A percentile compares a stretch with the other conserved stretches of the same genome.
phyloP scores from a whole-genome alignment of 2,797 vertebrate genomes.

The Cossypha dichroa region DNA sequence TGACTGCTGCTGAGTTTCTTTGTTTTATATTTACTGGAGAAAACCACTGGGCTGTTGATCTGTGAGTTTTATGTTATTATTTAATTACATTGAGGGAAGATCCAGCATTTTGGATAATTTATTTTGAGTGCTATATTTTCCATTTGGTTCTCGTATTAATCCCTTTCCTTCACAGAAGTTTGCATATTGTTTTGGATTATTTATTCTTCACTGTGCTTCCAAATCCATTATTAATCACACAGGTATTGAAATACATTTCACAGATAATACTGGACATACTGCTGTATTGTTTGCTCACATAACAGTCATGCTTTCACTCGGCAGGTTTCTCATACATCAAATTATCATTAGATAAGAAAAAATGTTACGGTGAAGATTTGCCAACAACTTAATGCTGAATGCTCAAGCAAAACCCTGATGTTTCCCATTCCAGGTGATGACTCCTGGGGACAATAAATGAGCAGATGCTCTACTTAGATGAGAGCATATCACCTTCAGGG shows the following conservation, averaged over 20 bases:
- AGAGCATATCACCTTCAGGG: conserved; percentile 62
- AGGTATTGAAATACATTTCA: conserved; percentile 68
- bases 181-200: conserved; percentile 60
- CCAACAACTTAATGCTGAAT: conserved; percentile 56
- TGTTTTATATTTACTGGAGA: conserved; percentile 50
- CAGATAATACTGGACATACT: conserved; percentile 65
- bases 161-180: conserved; percentile 39
- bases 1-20: not conserved
- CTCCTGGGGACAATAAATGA: conserved; percentile 63
- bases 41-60: conserved; percentile 43
- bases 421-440: conserved; percentile 65
- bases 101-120: conserved; percentile 27
- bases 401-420: conserved; percentile 41
- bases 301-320: conserved; percentile 45
- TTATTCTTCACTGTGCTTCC: conserved; percentile 56
- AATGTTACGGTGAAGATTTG: conserved; percentile 40
- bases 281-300: conserved; percentile 55
- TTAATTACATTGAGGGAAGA: conserved; percentile 37
- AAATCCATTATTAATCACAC: conserved; percentile 67
- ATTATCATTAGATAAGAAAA: conserved; percentile 70
- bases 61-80: conserved; percentile 53
- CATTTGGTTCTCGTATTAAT: conserved; percentile 15
- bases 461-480: conserved; percentile 64
- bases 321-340: conserved; percentile 66
- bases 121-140: conserved; percentile 27